These are phyloP conservation scores for Oconnorella tubifera DNA, from an alignment of 2,888 invertebrate genomes.

Conservation along the genomic window DNA sequence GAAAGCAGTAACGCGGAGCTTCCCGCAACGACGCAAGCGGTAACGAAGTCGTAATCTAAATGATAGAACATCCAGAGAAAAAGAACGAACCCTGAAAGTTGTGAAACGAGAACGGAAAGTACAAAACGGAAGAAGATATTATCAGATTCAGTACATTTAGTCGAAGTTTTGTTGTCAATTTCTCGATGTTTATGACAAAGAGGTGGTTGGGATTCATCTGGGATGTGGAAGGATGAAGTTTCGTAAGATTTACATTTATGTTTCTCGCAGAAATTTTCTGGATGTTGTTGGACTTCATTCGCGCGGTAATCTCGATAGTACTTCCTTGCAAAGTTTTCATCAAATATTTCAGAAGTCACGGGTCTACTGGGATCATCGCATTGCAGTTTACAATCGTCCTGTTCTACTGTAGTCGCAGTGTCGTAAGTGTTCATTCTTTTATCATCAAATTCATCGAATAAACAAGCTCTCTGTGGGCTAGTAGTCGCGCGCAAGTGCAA, in stretches of 20 bases:
- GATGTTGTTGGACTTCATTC: neutral
- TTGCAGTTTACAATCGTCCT: too few relatives aligned
- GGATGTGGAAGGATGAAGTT: neutral
- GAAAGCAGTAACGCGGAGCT: slow-evolving; percentile 20
- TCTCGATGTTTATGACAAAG: slow-evolving; percentile 6
- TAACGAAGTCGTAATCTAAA: slow-evolving; percentile 29
- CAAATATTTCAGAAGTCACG: neutral
- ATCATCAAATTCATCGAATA: neutral
- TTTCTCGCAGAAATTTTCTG: neutral
- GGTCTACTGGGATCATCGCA: neutral
- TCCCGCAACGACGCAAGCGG: slow-evolving; percentile 20
- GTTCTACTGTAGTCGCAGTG: neutral
- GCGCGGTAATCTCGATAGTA: neutral
- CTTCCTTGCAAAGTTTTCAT: neutral
- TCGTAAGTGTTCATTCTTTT: neutral
- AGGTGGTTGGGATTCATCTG: neutral
- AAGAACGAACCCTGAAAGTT: slow-evolving; percentile 29
- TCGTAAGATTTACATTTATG: neutral
- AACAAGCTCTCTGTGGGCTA: neutral
- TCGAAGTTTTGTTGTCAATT: slow-evolving; percentile 15
- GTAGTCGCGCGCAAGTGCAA: neutral
- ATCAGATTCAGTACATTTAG: slow-evolving; percentile 17
- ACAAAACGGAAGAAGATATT: slow-evolving; percentile 22
- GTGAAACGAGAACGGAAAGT: slow-evolving; percentile 26
- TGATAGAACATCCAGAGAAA: slow-evolving; percentile 34